These are phyloP conservation scores for Eubasilissa splendida DNA, from an alignment of 2,888 invertebrate genomes.

Conservation along the genomic window DNA sequence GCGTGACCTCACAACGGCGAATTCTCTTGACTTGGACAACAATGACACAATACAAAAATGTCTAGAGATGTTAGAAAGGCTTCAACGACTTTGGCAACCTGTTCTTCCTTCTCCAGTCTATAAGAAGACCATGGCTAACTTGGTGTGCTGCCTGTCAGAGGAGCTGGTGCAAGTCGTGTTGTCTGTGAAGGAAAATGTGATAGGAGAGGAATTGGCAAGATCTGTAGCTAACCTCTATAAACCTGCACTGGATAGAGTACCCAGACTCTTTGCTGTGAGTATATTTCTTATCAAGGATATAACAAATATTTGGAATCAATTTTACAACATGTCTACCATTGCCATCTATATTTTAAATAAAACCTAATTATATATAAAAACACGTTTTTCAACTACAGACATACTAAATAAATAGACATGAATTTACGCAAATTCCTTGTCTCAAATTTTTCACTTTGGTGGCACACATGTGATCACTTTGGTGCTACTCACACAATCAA, in stretches of 20 bases:
- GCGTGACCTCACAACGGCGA: slow-evolving; percentile 34
- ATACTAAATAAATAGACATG: too few relatives aligned
- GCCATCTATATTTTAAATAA: too few relatives aligned
- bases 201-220: slow-evolving; percentile 66
- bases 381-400: too few relatives aligned
- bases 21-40: slow-evolving; percentile 30
- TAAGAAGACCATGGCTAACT: slow-evolving; percentile 65
- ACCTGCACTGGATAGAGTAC: slow-evolving; percentile 62
- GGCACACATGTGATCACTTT: too few relatives aligned
- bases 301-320: too few relatives aligned
- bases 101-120: slow-evolving; percentile 67
- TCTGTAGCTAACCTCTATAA: slow-evolving; percentile 65
- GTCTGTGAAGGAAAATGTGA: slow-evolving; percentile 62
- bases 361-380: too few relatives aligned
- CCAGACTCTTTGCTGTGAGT: slow-evolving; percentile 65
- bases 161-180: slow-evolving; percentile 64
- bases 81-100: slow-evolving; percentile 64
- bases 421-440: too few relatives aligned
- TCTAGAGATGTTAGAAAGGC: slow-evolving; percentile 63
- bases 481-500: too few relatives aligned
- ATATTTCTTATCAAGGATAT: background rate
- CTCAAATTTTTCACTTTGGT: too few relatives aligned
- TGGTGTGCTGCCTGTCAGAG: slow-evolving; percentile 65
- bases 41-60: slow-evolving; percentile 64
- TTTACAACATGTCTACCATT: too few relatives aligned